Conservation (phyloP, 1,140 invertebrate genomes). For the Megalopta genalis region DNA sequence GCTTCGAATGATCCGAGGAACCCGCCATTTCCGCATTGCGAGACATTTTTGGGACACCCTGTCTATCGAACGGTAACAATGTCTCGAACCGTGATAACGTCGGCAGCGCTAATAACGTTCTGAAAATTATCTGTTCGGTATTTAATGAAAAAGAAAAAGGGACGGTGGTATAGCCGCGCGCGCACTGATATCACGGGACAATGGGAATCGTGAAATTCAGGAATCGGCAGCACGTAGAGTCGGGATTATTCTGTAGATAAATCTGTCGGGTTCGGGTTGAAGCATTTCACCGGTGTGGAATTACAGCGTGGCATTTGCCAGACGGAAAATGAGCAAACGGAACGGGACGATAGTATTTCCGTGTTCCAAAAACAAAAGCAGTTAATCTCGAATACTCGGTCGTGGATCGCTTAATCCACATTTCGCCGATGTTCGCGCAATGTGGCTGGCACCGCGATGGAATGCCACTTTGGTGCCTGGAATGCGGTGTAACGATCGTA, state of each 20-base stretch:
- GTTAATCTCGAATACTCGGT: constrained; percentile 64
- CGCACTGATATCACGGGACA: neutral
- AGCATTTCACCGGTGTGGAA: constrained; percentile 15
- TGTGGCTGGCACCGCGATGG: constrained; percentile 67
- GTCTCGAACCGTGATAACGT: neutral
- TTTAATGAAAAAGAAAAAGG: neutral
- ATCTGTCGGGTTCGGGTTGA: constrained; percentile 16
- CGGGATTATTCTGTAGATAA: constrained; percentile 28
- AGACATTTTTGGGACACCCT: no score
- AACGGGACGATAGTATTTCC: constrained; percentile 40
- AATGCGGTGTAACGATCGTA: constrained; percentile 74
- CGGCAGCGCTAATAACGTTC: no score
- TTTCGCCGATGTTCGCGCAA: constrained; percentile 71
- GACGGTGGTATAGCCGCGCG: neutral
- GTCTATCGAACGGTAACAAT: neutral
- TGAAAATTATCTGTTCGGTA: neutral
- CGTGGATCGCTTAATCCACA: constrained; percentile 66
- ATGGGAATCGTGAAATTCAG: neutral
- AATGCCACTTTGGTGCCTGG: constrained; percentile 73
- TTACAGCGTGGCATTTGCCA: constrained; percentile 34
- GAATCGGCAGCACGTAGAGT: neutral
- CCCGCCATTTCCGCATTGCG: no score
- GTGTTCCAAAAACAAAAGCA: constrained; percentile 62
- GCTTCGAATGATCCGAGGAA: no score
- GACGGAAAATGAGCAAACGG: constrained; percentile 40